phyloP scores from a whole-genome alignment of 2,888 invertebrate genomes.

The Notodonta dromedarius region DNA sequence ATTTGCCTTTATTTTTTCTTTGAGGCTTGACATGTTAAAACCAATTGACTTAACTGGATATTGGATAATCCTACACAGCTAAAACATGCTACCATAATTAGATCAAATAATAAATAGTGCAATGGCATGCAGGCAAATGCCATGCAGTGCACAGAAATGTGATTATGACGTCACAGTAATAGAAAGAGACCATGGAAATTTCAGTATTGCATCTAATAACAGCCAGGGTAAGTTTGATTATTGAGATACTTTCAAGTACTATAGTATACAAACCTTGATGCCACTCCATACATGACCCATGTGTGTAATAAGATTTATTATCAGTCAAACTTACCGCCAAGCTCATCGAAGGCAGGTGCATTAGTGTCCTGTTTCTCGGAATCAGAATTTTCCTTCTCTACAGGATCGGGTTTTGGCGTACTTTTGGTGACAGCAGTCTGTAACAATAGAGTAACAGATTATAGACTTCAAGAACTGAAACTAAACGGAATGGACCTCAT shows the following conservation, averaged over 20 bases:
- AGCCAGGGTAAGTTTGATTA: neutral
- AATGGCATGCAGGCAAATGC: too few relatives aligned
- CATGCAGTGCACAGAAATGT: too few relatives aligned
- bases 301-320: neutral
- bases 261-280: too few relatives aligned
- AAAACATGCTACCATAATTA: too few relatives aligned
- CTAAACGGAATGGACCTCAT: neutral
- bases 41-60: too few relatives aligned
- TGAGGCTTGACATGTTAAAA: too few relatives aligned
- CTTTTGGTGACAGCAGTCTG: constrained; percentile 62
- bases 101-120: too few relatives aligned
- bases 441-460: constrained; percentile 22
- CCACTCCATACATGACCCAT: too few relatives aligned
- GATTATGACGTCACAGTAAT: too few relatives aligned
- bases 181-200: too few relatives aligned
- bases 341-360: constrained; percentile 71
- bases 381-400: constrained; percentile 67
- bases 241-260: neutral
- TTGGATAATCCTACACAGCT: too few relatives aligned
- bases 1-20: too few relatives aligned
- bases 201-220: neutral
- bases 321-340: constrained; percentile 64
- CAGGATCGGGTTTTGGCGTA: constrained; percentile 58
- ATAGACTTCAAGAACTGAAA: neutral
- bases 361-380: constrained; percentile 68